phyloP scores from a whole-genome alignment of 2,888 invertebrate species.

The Eupithecia inturbata region DNA sequence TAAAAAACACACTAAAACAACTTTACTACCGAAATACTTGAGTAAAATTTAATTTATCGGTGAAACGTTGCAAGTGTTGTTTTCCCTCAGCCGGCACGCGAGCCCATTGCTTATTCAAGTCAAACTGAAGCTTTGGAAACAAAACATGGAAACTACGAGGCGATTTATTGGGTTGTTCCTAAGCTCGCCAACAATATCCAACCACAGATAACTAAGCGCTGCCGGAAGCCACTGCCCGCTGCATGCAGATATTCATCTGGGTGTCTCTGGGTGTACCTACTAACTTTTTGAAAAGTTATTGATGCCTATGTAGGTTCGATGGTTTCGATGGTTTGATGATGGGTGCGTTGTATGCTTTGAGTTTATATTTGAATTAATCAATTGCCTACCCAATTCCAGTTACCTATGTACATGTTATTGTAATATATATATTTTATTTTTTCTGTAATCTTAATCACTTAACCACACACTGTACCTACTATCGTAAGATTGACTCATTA shows the following conservation, averaged over 20 bases:
- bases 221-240: not conserved
- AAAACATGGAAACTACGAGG: conserved; percentile 72
- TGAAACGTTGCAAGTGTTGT: conserved; percentile 44
- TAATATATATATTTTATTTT: no score
- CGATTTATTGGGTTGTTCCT: conserved; percentile 63
- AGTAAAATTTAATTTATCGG: conserved; percentile 47
- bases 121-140: conserved; percentile 71
- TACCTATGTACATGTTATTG: no score
- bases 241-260: not conserved
- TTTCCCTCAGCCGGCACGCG: conserved; percentile 43
- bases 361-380: no score
- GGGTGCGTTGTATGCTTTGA: no score
- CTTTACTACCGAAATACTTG: conserved; percentile 44
- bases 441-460: no score
- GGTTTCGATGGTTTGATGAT: no score
- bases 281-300: no score
- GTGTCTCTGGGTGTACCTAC: no score
- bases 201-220: not conserved
- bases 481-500: no score
- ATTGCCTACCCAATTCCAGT: no score
- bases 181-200: conserved; percentile 1
- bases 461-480: no score
- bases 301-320: no score
- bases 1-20: conserved; percentile 41
- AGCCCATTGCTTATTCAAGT: conserved; percentile 60